Evolutionary conservation across 2,888 invertebrate genomes (phyloP).

Genomic region (Monoplex corrugatus): DNA sequence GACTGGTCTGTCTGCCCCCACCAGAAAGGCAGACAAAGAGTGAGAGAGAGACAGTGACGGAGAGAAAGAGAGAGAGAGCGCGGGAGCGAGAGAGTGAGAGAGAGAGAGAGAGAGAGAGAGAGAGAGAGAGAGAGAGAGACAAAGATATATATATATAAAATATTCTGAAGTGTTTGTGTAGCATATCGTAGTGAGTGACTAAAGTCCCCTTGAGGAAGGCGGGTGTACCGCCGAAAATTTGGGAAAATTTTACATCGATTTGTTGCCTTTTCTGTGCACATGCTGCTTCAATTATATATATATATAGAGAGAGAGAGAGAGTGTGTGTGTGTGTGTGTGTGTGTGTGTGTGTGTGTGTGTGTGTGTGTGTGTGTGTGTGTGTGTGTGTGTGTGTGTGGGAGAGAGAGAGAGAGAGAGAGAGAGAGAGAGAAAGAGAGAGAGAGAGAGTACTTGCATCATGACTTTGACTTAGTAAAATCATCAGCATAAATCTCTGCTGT

Average conservation of each 20-base stretch:
- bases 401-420: conserved; percentile 36
- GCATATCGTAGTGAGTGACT: no score
- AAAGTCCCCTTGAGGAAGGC: no score
- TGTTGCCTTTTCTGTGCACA: no score
- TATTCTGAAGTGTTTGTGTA: no score
- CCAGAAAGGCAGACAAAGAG: not conserved
- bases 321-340: conserved; percentile 15
- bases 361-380: not conserved
- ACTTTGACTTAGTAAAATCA: not conserved
- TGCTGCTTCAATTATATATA: not conserved
- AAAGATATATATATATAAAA: no score
- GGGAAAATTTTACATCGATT: no score
- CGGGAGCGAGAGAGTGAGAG: conserved; percentile 3
- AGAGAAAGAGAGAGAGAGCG: not conserved
- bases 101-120: conserved; percentile 27
- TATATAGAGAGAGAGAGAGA: not conserved
- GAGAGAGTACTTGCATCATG: not conserved
- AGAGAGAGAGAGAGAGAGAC: not conserved
- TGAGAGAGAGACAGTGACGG: not conserved
- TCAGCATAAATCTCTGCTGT: no score
- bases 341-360: not conserved
- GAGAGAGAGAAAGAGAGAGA: not conserved
- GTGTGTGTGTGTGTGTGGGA: no score
- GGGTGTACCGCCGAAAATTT: no score
- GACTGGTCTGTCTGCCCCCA: no score